Base-by-base conservation (phyloP, 2,797 vertebrate species). In the Microctenopoma steveboyesi region DNA sequence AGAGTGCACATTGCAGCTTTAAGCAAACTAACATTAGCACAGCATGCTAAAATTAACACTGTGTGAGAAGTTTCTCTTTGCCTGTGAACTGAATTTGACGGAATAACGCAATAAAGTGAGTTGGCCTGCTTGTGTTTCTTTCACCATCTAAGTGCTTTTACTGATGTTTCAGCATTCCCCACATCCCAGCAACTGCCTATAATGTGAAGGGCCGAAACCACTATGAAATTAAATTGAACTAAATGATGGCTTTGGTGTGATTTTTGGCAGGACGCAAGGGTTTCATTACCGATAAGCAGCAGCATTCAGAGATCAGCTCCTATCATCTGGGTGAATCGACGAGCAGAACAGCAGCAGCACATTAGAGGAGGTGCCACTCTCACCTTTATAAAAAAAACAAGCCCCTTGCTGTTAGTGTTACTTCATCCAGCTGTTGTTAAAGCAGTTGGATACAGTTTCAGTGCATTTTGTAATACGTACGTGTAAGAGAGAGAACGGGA, bases 391-490 rank as follows among this genome's bases (percentile, higher is more conserved):
- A 45, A 45, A 45, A 45, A 6, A 45, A 16, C 15, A 16, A n/a
- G 8, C 7, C 8, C 16, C 14, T 46, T 18, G 16, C 5, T 18
- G 25, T 28, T 5, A 2, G 50, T 28, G 43, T 27, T 27, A 27
- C 51, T n/a, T 42, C 37, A 51, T 79, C 42, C 42, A 60, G 64
- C 62, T 49, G 50, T 76, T 65, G 60, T 49, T 53, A 57, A 60
- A 53, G 16, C 50, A 39, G 58, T 27, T 45, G 18, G 30, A 62
- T 22, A 2, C 22, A 22, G 22, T 22, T 22, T 22, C 22, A 22
- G 22, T 22, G 22, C 22, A 22, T 22, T 22, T 22, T 22, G 22
- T 22, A 22, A 22, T 22, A 22, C 22, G 22, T 2, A 22, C 22
- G 22, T 22, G 22, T 22, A 22, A 22, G 22, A 22, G 22, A 22